Base-by-base conservation (phyloP, 2,888 invertebrate genomes). In the Cabera pusaria region DNA sequence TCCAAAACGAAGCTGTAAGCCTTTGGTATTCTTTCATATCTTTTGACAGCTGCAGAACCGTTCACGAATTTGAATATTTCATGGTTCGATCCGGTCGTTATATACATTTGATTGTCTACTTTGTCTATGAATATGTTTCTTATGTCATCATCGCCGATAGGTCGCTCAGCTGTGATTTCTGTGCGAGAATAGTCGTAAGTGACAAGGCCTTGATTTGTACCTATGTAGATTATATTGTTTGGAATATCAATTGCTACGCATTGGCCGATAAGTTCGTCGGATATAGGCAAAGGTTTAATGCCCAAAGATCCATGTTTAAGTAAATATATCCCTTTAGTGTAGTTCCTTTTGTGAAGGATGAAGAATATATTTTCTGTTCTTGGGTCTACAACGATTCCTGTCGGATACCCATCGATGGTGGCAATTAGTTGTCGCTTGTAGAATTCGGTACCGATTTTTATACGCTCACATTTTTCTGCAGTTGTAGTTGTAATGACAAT, bases 121-220 rank as follows among this genome's bases (percentile, higher is more conserved):
- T 76, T 80, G 14, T 88, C 88, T 2, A 87, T 76, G 24, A 87
- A 88, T 32, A 88, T 86, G 6, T 50, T 70, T 25, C 81, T 46
- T 0, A 88, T 68, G n/a, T 88, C 87, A 29, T 88, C 88, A 21
- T 88, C 88, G 0, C 88, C 88, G 6, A 87, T 75, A 0, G 87
- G 85, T 36, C 86, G 61, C 25, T 87, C 87, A 0, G 72, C 72
- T 1, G 72, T 71, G n/a, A 86, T 75, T 52, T 79, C 83, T 0
- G 71, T 60, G 37, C 71, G 72, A 0, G 73, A 59, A 52, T 80
- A 76, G 44, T 88, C 86, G 9, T 84, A 87, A 0, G 70, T 76
- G 0, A 86, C 62, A 0, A 87, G 35, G 0, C 88, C 88, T 57
- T 85, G 87, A 22, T 86, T 88, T 0, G 87, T 87, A 0, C 87